Base-by-base conservation (phyloP, 2,113 vertebrate species). In the Brachypodius melanocephalos region DNA sequence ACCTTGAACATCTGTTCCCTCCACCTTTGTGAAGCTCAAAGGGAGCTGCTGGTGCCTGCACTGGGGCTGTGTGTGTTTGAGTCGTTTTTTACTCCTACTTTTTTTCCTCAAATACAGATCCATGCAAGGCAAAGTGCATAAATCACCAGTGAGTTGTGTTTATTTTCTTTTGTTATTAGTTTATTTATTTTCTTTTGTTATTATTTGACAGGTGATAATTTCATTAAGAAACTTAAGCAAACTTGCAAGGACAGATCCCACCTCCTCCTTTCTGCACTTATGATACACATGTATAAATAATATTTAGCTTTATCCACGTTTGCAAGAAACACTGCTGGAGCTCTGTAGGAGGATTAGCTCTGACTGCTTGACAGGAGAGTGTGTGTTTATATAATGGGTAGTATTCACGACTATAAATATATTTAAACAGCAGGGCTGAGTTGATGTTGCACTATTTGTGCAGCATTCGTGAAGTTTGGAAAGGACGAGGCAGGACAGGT, bases 321-420 rank as follows among this genome's bases (percentile, higher is more conserved):
- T 81, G 48, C 40, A 43, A 63, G 28, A 72, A 40, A 5, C 34
- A 5, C 32, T 38, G 1, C 58, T 65, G 52, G 13, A 63, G 28
- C 40, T 75, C 54, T 85, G 81, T 58, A 85, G 82, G 77, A 94
- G 74, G 81, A 85, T 95, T 68, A 94, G 45, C 71, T 82, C 31
- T 32, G 45, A 42, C 28, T 69, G 89, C 81, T 45, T 77, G 78
- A 77, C 79, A 93, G 77, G 32, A 74, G 58, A 80, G 42, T 17
- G 31, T 79, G 65, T 94, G 74, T 94, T 86, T 54, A 73, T 91
- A 14, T 59, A 87, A 78, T 9, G 45, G 49, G 29, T 24, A 48
- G 28, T 66, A 62, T 67, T 45, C 42, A 21, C 26, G 58, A 17
- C 72, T 79, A 20, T 79, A 83, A 93, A 91, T 84, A 45, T 9